Conservation (phyloP, 1,140 invertebrate species). For the Dreissena rostriformis region DNA sequence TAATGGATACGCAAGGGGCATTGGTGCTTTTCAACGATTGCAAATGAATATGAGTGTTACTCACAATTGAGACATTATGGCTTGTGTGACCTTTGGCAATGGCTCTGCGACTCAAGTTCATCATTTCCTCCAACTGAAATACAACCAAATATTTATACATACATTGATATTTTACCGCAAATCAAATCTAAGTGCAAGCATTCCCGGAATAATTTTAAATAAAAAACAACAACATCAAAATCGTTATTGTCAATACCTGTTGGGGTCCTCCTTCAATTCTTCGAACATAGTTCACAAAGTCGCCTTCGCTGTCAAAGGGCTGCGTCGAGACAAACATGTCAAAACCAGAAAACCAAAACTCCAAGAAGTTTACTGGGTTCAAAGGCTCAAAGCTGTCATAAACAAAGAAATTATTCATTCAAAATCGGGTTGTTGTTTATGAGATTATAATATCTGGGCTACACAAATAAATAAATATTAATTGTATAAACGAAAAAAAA, state of each 20-base stretch:
- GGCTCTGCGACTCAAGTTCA: constrained; percentile 39
- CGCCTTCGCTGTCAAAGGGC: constrained; percentile 63
- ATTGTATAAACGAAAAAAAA: too few species aligned
- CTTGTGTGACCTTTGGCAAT: constrained; percentile 53
- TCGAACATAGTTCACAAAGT: constrained; percentile 65
- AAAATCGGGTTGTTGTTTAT: too few species aligned
- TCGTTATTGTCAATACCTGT: constrained; percentile 51
- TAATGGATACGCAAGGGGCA: too few species aligned
- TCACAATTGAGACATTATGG: constrained; percentile 65
- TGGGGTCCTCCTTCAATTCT: constrained; percentile 57
- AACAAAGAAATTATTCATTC: background rate
- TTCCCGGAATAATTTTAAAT: too few species aligned
- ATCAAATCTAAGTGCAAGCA: too few species aligned
- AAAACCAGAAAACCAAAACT: constrained; percentile 50
- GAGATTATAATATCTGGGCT: too few species aligned
- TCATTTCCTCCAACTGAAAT: constrained; percentile 65
- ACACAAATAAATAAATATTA: too few species aligned
- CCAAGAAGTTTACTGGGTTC: constrained; percentile 71
- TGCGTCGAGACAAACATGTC: constrained; percentile 34
- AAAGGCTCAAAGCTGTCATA: constrained; percentile 62
- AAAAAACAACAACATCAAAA: too few species aligned
- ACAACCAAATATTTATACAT: too few species aligned
- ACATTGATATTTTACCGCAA: background rate
- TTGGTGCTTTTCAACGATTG: too few species aligned
- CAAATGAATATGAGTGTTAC: constrained; percentile 3